Evolutionary conservation across 2,888 invertebrate genomes (phyloP), one percentile per base, ranked within the genome.

Genomic region (Gymnocheta viridis): DNA sequence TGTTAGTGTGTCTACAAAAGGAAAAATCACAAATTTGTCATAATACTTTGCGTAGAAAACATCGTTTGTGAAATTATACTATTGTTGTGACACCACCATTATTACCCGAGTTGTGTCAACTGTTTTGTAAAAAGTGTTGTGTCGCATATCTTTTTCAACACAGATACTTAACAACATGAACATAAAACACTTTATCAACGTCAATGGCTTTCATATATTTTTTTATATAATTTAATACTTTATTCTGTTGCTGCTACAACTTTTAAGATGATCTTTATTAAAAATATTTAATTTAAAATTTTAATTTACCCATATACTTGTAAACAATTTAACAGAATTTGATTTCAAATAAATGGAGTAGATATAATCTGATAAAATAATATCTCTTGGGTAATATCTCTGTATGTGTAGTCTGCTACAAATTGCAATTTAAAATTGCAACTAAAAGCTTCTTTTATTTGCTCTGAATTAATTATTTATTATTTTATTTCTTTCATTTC

Each of bases 141-240:
- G 5, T 58, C 29, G 69, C 54, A 69, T 44, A 51, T 54, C 27
- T 49, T 74, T 70, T 56, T 17, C 19, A 82, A 66, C 49, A 38
- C 38, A 41, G 54, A 17, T 64, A 29, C 54, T 76, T 51, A 58
- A 69, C 41, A 69, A 69, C 73, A 79, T 49, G n/a, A 66, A 74
- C 83, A 80, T 60, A 51, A 58, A 64, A 44, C 60, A 73, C 64
- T 84, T 82, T 64, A 76, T 78, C 67, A 85, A 79, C 51, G 76
- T 81, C 82, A 81, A 17, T 49, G 54, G 29, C 12, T 73, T 47
- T 44, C 35, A 67, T 67, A 38, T 56, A 64, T 2, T 17, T 44
- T 44, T 35, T 5, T 29, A 2, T 29, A 22, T 1, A 32, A 6
- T 22, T 44, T 7, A 22, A 14, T 35, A 29, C 4, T 29, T 38